Evolutionary conservation across 1,140 invertebrate species (phyloP).

Genomic region (Acarapis woodi): DNA sequence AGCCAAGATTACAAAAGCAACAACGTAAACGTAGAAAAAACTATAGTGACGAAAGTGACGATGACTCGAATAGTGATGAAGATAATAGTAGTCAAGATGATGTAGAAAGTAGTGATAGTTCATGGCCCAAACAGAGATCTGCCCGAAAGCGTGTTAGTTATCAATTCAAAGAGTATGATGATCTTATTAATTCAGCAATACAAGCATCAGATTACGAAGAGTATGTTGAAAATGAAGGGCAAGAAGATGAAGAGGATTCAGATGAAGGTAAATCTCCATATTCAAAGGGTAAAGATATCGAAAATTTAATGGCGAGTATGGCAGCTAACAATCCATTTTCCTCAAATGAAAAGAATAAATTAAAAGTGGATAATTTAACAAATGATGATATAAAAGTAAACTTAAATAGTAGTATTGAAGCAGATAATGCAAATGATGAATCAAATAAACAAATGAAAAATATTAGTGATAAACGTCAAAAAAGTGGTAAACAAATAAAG

Average conservation of each 20-base stretch:
- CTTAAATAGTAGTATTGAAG: neutral
- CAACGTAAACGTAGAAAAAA: neutral
- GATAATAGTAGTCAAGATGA: conserved; percentile 5
- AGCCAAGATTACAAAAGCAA: no score
- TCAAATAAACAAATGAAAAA: conserved; percentile 5
- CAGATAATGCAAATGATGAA: conserved; percentile 45
- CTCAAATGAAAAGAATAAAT: no score
- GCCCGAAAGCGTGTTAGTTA: conserved; percentile 31
- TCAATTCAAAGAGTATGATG: conserved; percentile 66
- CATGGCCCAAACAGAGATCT: conserved; percentile 14
- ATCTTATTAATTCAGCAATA: conserved; percentile 69
- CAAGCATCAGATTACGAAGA: conserved; percentile 23
- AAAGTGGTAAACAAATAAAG: neutral
- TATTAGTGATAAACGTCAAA: conserved; percentile 1
- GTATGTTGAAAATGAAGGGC: neutral
- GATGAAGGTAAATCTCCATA: neutral
- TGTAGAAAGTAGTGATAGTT: conserved; percentile 1
- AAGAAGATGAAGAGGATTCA: neutral
- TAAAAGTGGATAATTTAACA: no score
- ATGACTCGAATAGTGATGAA: conserved; percentile 3
- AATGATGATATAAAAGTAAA: no score
- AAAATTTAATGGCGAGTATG: no score
- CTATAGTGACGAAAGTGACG: conserved; percentile 2
- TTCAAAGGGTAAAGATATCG: neutral
- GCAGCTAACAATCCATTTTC: no score